These are phyloP conservation scores for Xestobium rufovillosum DNA, from an alignment of 2,888 invertebrate species.

Conservation along the genomic window DNA sequence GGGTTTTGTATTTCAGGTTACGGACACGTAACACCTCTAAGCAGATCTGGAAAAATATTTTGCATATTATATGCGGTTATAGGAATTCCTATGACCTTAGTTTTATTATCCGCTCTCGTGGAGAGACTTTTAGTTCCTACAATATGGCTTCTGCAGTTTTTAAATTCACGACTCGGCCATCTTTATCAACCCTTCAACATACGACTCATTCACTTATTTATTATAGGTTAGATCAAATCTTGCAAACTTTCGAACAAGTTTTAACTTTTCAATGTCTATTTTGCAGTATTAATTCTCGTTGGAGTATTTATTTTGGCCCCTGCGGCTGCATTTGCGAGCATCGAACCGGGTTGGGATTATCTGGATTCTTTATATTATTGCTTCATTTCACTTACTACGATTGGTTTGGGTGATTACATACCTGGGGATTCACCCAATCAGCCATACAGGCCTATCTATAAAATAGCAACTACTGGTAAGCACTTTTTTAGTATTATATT, in stretches of 20 bases:
- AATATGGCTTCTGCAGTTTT: conserved; percentile 58
- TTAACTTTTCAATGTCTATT: conserved; percentile 12
- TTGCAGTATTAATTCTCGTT: conserved; percentile 49
- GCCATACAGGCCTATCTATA: conserved; percentile 72
- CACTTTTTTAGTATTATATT: conserved; percentile 26
- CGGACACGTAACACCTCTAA: conserved; percentile 81
- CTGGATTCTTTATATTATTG: conserved; percentile 86
- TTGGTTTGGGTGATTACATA: conserved; percentile 84
- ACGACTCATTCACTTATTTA: conserved; percentile 63
- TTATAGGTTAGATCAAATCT: conserved; percentile 50
- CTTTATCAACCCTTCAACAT: conserved; percentile 68
- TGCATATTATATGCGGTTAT: conserved; percentile 79
- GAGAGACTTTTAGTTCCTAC: conserved; percentile 72
- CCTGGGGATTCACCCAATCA: conserved; percentile 74
- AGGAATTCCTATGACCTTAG: conserved; percentile 80
- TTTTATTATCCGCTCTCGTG: conserved; percentile 73
- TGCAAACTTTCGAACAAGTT: conserved; percentile 30
- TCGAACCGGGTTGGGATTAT: conserved; percentile 79
- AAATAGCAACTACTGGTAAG: conserved; percentile 71
- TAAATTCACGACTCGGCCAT: conserved; percentile 64
- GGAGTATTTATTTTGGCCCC: conserved; percentile 66
- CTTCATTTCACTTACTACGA: conserved; percentile 83
- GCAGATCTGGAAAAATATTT: conserved; percentile 79
- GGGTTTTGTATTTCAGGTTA: too few species aligned
- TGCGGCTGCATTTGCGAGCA: conserved; percentile 61